These are phyloP conservation scores for Hipparchia semele DNA, from an alignment of 2,888 invertebrate species.

Conservation along the genomic window DNA sequence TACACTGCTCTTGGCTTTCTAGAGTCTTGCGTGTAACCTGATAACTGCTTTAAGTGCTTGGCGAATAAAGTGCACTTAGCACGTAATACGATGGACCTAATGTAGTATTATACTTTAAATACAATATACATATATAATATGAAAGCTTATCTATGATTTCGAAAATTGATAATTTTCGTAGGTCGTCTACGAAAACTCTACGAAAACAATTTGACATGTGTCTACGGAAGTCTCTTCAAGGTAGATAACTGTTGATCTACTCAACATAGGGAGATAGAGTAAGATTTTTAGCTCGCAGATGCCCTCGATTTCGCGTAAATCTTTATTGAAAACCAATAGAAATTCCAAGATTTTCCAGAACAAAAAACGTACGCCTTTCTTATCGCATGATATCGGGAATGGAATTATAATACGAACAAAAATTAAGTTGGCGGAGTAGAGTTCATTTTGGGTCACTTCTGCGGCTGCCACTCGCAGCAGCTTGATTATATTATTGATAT, in stretches of 20 bases:
- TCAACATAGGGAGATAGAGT: no score
- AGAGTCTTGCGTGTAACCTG: slow-evolving; percentile 16
- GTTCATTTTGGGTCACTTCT: slow-evolving; percentile 15
- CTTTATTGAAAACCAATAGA: no score
- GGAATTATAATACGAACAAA: slow-evolving; percentile 15
- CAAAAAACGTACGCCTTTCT: not conserved
- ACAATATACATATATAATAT: no score
- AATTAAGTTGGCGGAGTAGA: slow-evolving; percentile 6
- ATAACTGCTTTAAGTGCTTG: slow-evolving; percentile 2
- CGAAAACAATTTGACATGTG: no score
- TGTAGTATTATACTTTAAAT: not conserved
- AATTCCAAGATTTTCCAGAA: no score
- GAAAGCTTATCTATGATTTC: no score
- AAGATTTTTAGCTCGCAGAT: no score
- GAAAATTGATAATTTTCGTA: no score
- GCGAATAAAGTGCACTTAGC: slow-evolving; percentile 16
- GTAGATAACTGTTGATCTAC: not conserved
- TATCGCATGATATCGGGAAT: slow-evolving; percentile 5
- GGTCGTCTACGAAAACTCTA: no score
- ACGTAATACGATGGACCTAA: not conserved
- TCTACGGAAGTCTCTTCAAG: not conserved
- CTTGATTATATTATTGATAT: not conserved
- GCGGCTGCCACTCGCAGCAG: slow-evolving; percentile 2
- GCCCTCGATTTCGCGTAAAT: no score
- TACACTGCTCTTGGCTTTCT: slow-evolving; percentile 6